Percentiles rank a stretch among this genome's conserved stretches.
These are phyloP conservation scores for Ornithoptera priamus DNA, from an alignment of 2,888 invertebrate species.

Conservation along the genomic window DNA sequence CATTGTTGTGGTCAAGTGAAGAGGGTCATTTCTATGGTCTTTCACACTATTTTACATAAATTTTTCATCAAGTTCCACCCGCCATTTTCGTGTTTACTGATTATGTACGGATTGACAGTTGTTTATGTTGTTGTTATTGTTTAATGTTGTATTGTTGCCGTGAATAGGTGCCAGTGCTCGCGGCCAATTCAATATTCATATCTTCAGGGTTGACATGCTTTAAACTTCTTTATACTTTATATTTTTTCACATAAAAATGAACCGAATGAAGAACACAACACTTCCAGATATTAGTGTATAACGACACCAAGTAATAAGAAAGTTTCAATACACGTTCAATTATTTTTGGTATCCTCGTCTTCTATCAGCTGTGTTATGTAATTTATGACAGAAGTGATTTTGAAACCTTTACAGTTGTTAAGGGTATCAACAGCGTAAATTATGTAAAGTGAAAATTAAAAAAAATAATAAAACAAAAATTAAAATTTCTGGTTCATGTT, in stretches of 20 bases:
- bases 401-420: not conserved
- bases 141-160: not conserved
- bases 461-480: not conserved
- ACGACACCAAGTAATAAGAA: no score
- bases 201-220: not conserved
- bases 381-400: slow-evolving; percentile 13
- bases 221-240: no score
- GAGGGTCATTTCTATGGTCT: slow-evolving; percentile 37
- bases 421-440: no score
- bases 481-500: not conserved
- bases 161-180: not conserved
- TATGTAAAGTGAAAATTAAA: slow-evolving; percentile 19
- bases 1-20: slow-evolving; percentile 9
- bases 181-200: not conserved
- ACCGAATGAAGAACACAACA: no score
- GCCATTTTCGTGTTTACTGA: slow-evolving; percentile 5
- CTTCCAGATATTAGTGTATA: no score
- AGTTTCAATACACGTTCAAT: no score
- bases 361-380: not conserved
- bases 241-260: no score
- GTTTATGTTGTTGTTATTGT: not conserved
- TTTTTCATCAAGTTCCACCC: not conserved
- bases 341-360: not conserved
- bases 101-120: slow-evolving; percentile 3
- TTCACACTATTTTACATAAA: slow-evolving; percentile 8